Evolutionary conservation across 2,797 vertebrate species (phyloP).

Genomic region (Halcyon smyrnensis): DNA sequence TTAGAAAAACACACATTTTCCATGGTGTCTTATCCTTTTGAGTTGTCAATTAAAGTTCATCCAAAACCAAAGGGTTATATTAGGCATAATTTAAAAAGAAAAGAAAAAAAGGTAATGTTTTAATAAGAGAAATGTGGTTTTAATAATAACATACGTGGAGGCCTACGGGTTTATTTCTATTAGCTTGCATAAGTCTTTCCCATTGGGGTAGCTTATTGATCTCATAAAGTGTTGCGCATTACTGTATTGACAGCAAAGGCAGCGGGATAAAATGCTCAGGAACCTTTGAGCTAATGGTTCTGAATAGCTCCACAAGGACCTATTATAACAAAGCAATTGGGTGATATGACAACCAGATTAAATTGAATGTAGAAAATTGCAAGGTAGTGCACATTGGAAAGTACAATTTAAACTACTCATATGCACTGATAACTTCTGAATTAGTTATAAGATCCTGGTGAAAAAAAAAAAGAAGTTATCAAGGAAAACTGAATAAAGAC

Average conservation of each 20-base stretch:
- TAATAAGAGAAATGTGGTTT: neutral
- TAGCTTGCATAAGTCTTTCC: neutral
- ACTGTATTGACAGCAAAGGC: neutral
- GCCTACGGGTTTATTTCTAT: neutral
- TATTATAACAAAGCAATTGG: slow-evolving; percentile 1
- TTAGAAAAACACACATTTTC: neutral
- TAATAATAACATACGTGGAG: neutral
- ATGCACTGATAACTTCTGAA: slow-evolving; percentile 37
- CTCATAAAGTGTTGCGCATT: neutral
- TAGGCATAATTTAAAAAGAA: neutral
- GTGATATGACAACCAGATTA: neutral
- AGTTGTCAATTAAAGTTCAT: neutral
- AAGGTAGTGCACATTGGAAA: neutral
- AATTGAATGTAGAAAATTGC: slow-evolving; percentile 43
- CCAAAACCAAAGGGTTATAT: neutral
- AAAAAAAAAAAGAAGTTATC: neutral
- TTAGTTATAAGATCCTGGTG: neutral
- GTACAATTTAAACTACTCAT: slow-evolving; percentile 28
- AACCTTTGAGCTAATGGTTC: neutral
- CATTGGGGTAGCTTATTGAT: neutral
- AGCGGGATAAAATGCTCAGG: neutral
- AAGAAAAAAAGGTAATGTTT: neutral
- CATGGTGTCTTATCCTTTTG: neutral
- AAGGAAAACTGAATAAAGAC: slow-evolving; percentile 1
- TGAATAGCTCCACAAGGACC: slow-evolving; percentile 26